Evolutionary conservation across 1,140 invertebrate species (phyloP), one percentile per base, ranked within the genome.

Genomic region (Stegodyphus mimosarum): DNA sequence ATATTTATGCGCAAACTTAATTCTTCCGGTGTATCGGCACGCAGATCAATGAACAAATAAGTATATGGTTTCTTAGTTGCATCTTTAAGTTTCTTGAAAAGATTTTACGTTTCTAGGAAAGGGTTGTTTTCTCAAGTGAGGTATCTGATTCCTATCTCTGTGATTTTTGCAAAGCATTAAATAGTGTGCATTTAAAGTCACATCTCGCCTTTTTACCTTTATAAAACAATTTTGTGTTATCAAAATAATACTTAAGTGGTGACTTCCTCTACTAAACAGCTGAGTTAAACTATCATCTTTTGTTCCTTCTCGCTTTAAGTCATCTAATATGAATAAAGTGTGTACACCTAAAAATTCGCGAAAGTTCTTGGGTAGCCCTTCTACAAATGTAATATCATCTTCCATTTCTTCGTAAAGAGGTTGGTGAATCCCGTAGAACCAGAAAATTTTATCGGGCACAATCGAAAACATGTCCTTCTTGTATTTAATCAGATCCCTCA

Each of bases 31-130:
- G 3, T 33, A 33, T 33, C 33, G 33, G 33, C 33, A 3, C 33
- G 33, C 33, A 33, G 55, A 69, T 79, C 76, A 17, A 79, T 49
- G 55, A 79, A 79, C 13, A 79, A 50, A 67, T 79, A 79, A 7
- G 60, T 13, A 66, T 66, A 79, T 6, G 55, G 60, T 17, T 69
- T 15, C 50, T 50, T 79, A 11, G 60, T 66, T 66, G 76, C 76
- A 15, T 79, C 76, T 50, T 50, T 66, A 79, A 48, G 52, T 51
- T 13, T 13, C 17, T 49, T 50, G 60, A 79, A 79, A 79, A 7
- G 6, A 17, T 79, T 67, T 5, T 3, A 33, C 1, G 33, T 33
- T 33, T 33, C 33, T 33, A 33, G 33, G 33, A 33, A 33, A 33
- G 33, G 3, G 33, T 1, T 33, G 33, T 3, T 33, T 33, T 33